Conservation (phyloP, 1,140 invertebrate species). For the Macrotrachela quadricornifera region DNA sequence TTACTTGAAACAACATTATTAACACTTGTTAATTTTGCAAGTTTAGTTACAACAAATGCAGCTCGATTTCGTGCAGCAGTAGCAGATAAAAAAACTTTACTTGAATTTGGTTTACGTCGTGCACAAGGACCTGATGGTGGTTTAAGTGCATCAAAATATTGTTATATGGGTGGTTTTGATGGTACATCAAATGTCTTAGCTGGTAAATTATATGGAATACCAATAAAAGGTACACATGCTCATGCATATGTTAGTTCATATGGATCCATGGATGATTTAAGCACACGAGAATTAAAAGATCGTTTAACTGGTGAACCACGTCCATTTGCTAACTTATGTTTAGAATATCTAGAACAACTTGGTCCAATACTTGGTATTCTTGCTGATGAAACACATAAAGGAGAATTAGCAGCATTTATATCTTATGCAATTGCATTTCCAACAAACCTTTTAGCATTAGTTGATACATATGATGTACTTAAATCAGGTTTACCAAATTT, state of each 20-base stretch:
- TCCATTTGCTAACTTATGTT: background rate
- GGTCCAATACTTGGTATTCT: background rate
- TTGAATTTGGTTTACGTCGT: constrained; percentile 84
- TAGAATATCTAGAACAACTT: background rate
- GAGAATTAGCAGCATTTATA: constrained; percentile 71
- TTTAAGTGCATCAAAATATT: constrained; percentile 91
- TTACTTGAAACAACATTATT: constrained; percentile 85
- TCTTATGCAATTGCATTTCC: constrained; percentile 91
- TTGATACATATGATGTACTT: constrained; percentile 96
- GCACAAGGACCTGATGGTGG: constrained; percentile 96
- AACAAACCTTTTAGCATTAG: constrained; percentile 71
- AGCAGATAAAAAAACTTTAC: constrained; percentile 44
- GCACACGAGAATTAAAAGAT: constrained; percentile 3
- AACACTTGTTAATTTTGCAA: constrained; percentile 64
- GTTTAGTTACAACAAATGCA: constrained; percentile 94
- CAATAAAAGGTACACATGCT: constrained; percentile 87
- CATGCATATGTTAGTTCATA: constrained; percentile 97
- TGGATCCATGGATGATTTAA: constrained; percentile 36
- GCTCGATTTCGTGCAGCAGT: constrained; percentile 81
- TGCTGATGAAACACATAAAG: constrained; percentile 18
- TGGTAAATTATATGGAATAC: constrained; percentile 90
- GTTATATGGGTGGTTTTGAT: constrained; percentile 91
- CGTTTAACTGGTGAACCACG: background rate
- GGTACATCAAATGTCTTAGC: constrained; percentile 94
- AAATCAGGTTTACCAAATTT: constrained; percentile 84